These are phyloP conservation scores for Vulpes vulpes DNA, from an alignment of 2,113 vertebrate genomes.

Conservation along the genomic window DNA sequence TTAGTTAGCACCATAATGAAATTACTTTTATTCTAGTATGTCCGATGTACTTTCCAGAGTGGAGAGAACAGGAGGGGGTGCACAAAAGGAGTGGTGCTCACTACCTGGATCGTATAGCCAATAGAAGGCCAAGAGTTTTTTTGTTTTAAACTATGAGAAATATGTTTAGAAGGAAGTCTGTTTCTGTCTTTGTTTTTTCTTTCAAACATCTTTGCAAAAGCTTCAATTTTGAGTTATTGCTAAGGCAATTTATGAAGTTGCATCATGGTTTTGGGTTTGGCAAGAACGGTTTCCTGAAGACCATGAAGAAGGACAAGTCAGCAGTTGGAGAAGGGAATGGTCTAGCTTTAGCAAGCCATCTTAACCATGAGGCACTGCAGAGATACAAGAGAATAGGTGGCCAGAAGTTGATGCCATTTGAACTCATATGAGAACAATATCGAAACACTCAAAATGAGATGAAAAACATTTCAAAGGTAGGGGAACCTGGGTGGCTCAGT, in stretches of 20 bases:
- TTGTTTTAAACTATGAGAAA: not conserved
- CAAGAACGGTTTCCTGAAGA: not conserved
- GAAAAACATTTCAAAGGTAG: not conserved
- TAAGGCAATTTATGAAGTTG: not conserved
- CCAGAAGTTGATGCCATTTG: not conserved
- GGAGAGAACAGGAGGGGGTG: fast-evolving
- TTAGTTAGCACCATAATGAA: not conserved
- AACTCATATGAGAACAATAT: not conserved
- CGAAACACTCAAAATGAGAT: not conserved
- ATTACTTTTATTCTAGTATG: not conserved
- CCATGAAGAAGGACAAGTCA: fast-evolving
- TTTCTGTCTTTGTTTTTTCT: not conserved
- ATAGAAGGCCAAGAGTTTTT: not conserved
- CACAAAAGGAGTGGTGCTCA: not conserved
- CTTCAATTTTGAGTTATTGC: constrained; percentile 21
- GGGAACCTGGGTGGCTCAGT: too few species aligned
- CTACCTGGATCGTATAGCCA: not conserved
- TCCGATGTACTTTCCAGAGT: not conserved
- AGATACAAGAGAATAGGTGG: not conserved
- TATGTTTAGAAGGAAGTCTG: not conserved
- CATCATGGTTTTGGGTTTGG: not conserved
- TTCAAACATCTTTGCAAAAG: not conserved
- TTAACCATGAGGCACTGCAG: fast-evolving
- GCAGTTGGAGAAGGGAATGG: not conserved
- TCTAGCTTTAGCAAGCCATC: not conserved